phyloP scores from a whole-genome alignment of 2,888 invertebrate genomes.

The Scaptomyza reducta region DNA sequence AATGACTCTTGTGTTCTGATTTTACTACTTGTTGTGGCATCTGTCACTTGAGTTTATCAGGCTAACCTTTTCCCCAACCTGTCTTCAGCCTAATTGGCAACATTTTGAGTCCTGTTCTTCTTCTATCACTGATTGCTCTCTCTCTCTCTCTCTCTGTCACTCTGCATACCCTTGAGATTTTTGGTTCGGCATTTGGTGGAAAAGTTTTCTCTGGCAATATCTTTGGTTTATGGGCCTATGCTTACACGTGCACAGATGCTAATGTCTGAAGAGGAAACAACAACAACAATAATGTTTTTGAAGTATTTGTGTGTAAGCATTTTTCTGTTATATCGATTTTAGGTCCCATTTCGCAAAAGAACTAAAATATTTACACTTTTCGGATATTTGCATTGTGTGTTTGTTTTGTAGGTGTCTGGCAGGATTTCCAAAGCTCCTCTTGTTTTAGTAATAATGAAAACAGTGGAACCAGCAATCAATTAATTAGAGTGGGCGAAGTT shows the following conservation, averaged over 20 bases:
- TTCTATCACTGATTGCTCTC: background rate
- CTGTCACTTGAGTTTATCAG: conserved; percentile 40
- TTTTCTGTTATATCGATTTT: conserved; percentile 56
- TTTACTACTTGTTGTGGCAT: conserved; percentile 39
- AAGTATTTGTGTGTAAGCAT: background rate
- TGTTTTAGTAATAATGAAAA: conserved; percentile 24
- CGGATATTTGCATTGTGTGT: conserved; percentile 21
- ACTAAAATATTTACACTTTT: conserved; percentile 50
- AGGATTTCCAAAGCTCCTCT: conserved; percentile 20
- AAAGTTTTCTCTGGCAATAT: conserved; percentile 51
- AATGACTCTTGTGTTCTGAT: conserved; percentile 38
- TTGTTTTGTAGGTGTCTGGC: conserved; percentile 1
- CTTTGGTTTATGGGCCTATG: conserved; percentile 12
- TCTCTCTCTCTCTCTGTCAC: background rate
- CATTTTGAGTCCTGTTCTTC: conserved; percentile 19
- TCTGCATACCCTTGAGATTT: conserved; percentile 19
- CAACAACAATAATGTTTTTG: conserved; percentile 40
- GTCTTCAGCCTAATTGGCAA: conserved; percentile 19
- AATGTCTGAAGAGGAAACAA: conserved; percentile 1
- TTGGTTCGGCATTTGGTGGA: conserved; percentile 42
- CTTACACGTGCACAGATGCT: conserved; percentile 22
- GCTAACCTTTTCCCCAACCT: background rate
- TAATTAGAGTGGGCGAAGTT: conserved; percentile 45
- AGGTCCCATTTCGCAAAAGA: conserved; percentile 11
- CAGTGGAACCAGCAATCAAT: conserved; percentile 54